phyloP scores from a whole-genome alignment of 2,113 vertebrate genomes.

The Anhinga anhinga region DNA sequence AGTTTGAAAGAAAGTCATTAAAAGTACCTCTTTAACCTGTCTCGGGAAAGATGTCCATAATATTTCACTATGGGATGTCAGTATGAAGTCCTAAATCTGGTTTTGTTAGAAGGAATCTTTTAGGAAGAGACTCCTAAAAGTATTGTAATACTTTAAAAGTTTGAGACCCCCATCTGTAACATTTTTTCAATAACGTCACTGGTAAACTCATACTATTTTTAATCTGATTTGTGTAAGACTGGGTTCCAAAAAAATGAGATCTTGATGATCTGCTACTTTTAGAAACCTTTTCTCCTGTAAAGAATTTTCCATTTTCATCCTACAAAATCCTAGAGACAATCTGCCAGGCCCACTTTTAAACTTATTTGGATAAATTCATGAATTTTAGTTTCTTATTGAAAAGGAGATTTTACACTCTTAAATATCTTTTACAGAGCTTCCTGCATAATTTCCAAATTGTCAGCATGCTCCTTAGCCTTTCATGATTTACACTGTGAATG shows the following conservation, averaged over 20 bases:
- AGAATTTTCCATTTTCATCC: background rate
- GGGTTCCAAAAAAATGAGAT: background rate
- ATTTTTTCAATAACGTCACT: background rate
- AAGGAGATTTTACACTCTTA: background rate
- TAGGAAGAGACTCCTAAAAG: background rate
- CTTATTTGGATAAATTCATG: background rate
- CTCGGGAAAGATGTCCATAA: background rate
- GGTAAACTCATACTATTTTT: background rate
- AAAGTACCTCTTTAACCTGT: background rate
- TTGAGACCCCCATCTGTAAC: background rate
- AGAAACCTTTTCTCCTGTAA: background rate
- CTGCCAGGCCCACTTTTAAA: background rate
- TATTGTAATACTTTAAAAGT: background rate
- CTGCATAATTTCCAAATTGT: constrained; percentile 7
- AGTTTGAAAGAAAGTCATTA: background rate
- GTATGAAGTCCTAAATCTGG: background rate
- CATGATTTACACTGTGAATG: constrained; percentile 5
- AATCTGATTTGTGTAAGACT: background rate
- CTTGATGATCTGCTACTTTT: constrained; percentile 11
- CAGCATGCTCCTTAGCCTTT: background rate
- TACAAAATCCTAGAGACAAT: background rate
- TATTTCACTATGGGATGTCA: background rate
- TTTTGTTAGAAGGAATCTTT: background rate
- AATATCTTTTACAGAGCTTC: background rate
- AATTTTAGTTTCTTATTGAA: background rate